phyloP scores from a whole-genome alignment of 2,797 vertebrate species.

The Gila robusta region DNA sequence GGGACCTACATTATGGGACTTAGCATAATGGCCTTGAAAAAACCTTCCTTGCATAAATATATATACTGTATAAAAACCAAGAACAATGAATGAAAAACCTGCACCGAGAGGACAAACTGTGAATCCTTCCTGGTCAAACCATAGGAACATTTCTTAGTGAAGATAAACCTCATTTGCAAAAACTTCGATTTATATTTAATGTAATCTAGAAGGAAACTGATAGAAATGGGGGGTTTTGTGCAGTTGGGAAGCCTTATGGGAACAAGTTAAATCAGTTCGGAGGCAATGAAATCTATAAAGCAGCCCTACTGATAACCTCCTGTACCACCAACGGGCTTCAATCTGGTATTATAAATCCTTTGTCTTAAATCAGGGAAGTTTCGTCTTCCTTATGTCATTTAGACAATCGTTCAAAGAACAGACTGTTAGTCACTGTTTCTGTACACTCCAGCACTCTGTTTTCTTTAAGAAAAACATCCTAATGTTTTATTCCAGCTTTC shows the following conservation, averaged over 20 bases:
- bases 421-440: conserved; percentile 36
- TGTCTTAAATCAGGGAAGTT: conserved; percentile 40
- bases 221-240: conserved; percentile 1
- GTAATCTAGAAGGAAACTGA: conserved; percentile 8
- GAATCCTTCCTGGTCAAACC: background rate
- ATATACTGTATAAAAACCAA: background rate
- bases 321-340: conserved; percentile 40
- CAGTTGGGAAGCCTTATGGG: conserved; percentile 30
- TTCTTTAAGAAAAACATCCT: conserved; percentile 9
- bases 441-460: conserved; percentile 30
- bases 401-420: conserved; percentile 35
- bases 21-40: conserved; percentile 23
- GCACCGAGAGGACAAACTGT: background rate
- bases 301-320: conserved; percentile 47
- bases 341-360: conserved; percentile 43
- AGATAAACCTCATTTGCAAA: background rate
- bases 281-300: conserved; percentile 39
- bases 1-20: conserved; percentile 21
- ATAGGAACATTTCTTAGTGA: background rate
- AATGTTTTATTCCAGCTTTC: conserved; percentile 50
- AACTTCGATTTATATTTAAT: background rate
- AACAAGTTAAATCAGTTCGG: conserved; percentile 43
- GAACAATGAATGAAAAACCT: background rate
- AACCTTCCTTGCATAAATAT: conserved; percentile 1
- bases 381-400: conserved; percentile 33